Evolutionary conservation across 1,140 invertebrate species (phyloP).

Genomic region (Euglossa dilemma): DNA sequence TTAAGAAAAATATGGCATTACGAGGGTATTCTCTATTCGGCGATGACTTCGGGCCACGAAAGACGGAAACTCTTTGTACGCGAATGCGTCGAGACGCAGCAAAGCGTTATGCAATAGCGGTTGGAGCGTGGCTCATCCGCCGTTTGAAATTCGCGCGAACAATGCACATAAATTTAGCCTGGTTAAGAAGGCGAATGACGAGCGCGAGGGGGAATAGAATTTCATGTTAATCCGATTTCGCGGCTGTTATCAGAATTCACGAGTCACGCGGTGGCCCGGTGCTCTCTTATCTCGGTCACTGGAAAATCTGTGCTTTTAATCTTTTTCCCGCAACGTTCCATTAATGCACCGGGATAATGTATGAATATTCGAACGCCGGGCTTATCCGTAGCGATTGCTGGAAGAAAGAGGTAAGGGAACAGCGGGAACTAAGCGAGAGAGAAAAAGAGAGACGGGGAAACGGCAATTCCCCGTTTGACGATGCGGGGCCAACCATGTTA

Average conservation of each 20-base stretch:
- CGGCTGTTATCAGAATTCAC: not conserved
- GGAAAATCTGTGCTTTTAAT: not conserved
- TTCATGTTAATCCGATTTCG: constrained; percentile 12
- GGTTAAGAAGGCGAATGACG: not conserved
- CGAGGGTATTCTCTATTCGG: not conserved
- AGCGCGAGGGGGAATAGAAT: not conserved
- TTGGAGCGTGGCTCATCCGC: not conserved
- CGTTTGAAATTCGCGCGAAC: not conserved
- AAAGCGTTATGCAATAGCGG: not conserved
- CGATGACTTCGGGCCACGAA: not conserved
- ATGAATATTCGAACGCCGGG: not conserved
- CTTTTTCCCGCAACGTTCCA: not conserved
- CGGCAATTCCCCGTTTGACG: not conserved
- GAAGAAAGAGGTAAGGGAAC: too few relatives aligned
- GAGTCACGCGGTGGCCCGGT: not conserved
- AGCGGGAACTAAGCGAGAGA: too few relatives aligned
- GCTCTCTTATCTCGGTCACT: not conserved
- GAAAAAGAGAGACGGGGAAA: not conserved
- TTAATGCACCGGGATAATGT: not conserved
- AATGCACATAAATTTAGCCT: not conserved
- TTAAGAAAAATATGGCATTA: not conserved
- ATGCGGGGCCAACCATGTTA: constrained; percentile 12
- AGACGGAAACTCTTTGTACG: not conserved
- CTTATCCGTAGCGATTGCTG: not conserved
- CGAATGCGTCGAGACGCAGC: too few relatives aligned